Conservation (phyloP, 2,797 vertebrate genomes). For the Liparis tanakae region DNA sequence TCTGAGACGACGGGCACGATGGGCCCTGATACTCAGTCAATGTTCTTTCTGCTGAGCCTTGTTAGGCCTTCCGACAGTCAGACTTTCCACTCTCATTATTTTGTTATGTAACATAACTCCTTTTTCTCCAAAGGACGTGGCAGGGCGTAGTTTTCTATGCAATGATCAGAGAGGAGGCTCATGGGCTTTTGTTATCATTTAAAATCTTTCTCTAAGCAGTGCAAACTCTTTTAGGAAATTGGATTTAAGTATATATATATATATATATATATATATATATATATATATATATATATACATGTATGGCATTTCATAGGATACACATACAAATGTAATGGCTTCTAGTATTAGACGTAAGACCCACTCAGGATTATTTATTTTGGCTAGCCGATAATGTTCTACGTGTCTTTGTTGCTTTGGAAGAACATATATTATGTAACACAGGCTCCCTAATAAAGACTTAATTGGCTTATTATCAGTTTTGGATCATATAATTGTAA, state of each 20-base stretch:
- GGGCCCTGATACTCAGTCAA: conserved; percentile 62
- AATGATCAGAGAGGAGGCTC: background rate
- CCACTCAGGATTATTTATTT: background rate
- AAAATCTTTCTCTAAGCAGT: background rate
- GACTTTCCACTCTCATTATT: conserved; percentile 52
- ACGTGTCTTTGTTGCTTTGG: background rate
- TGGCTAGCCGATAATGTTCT: conserved; percentile 8
- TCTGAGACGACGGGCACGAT: conserved; percentile 67
- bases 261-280: background rate
- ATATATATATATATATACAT: background rate
- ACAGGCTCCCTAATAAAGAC: conserved; percentile 26
- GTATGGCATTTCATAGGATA: background rate
- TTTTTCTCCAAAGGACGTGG: background rate
- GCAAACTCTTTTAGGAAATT: background rate
- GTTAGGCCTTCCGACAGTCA: conserved; percentile 48
- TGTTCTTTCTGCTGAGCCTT: conserved; percentile 54
- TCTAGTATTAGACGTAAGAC: background rate
- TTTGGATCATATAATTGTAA: conserved; percentile 46
- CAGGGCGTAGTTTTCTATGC: background rate
- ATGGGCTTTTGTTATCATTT: background rate
- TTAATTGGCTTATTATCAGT: conserved; percentile 39
- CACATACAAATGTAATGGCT: background rate
- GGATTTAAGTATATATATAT: too few species aligned
- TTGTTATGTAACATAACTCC: conserved; percentile 48
- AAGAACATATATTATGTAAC: conserved; percentile 16